A percentile compares a stretch with the other conserved stretches of the same genome.
phyloP scores from a whole-genome alignment of 2,113 vertebrate species.

The Scomber colias region DNA sequence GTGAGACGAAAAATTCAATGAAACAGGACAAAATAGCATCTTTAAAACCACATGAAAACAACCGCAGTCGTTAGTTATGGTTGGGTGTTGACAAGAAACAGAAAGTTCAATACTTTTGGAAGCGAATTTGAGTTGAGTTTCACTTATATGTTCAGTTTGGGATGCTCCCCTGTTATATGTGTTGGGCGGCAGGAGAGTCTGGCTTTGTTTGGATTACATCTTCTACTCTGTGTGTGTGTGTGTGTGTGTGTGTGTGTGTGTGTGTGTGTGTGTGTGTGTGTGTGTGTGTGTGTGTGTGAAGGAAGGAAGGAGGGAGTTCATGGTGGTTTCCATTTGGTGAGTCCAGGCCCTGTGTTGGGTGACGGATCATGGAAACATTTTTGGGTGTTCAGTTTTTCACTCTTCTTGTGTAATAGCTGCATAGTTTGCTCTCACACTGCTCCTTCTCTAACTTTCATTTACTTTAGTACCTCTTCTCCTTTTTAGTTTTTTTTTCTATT shows the following conservation, averaged over 20 bases:
- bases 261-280: slow-evolving; percentile 14
- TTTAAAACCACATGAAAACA: too few species aligned
- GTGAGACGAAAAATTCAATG: too few species aligned
- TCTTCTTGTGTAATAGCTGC: neutral
- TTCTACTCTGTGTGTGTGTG: slow-evolving; percentile 33
- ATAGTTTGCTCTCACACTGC: neutral
- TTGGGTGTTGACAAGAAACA: neutral
- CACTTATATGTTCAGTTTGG: too few species aligned
- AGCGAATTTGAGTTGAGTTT: neutral
- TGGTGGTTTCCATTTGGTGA: slow-evolving; percentile 68
- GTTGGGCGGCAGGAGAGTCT: neutral
- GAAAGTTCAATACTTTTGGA: neutral
- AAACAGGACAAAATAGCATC: too few species aligned
- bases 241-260: slow-evolving; percentile 11
- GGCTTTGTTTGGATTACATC: slow-evolving; percentile 65
- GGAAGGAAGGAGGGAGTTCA: neutral
- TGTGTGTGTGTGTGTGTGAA: neutral
- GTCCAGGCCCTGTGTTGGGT: slow-evolving; percentile 39
- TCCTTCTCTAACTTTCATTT: neutral
- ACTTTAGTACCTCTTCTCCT: neutral
- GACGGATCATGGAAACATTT: slow-evolving; percentile 72
- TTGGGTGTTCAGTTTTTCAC: slow-evolving; percentile 28
- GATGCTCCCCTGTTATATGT: too few species aligned
- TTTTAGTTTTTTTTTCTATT: too few species aligned
- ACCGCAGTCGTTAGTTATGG: neutral